A percentile compares a stretch with the other conserved stretches of the same genome.
Evolutionary conservation across 2,113 vertebrate species (phyloP).

Genomic region (Mus pahari): DNA sequence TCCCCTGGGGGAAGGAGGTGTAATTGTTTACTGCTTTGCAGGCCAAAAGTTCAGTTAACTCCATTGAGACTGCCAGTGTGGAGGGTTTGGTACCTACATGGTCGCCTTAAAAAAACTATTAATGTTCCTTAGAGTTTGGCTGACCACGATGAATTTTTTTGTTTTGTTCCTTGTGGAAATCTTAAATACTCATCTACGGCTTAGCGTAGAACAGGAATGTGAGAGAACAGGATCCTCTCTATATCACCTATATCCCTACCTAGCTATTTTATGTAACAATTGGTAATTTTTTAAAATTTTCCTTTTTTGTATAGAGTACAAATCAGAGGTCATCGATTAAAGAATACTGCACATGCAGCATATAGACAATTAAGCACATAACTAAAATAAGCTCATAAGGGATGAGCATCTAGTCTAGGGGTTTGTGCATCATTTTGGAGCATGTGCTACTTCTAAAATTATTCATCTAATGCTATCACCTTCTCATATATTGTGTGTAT

Average conservation of each 20-base stretch:
- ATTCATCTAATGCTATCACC: neutral
- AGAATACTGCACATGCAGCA: neutral
- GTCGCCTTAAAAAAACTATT: neutral
- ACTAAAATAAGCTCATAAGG: neutral
- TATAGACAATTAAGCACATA: neutral
- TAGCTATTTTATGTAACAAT: neutral
- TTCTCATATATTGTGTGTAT: neutral
- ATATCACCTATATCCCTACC: neutral
- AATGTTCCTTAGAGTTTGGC: too few relatives aligned
- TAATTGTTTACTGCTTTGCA: neutral
- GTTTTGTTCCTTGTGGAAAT: neutral
- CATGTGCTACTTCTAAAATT: neutral
- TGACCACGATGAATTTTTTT: rapidly evolving
- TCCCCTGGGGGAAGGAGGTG: neutral
- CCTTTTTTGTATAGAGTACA: neutral
- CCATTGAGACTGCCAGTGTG: neutral
- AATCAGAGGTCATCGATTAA: neutral
- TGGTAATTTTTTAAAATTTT: neutral
- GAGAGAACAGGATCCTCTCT: neutral
- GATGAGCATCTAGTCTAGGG: neutral
- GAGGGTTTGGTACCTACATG: rapidly evolving
- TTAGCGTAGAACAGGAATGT: neutral
- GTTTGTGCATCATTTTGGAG: neutral
- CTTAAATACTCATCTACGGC: neutral
- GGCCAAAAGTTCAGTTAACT: neutral